Evolutionary conservation across 2,888 invertebrate genomes (phyloP).

Genomic region (Melieria crassipennis): DNA sequence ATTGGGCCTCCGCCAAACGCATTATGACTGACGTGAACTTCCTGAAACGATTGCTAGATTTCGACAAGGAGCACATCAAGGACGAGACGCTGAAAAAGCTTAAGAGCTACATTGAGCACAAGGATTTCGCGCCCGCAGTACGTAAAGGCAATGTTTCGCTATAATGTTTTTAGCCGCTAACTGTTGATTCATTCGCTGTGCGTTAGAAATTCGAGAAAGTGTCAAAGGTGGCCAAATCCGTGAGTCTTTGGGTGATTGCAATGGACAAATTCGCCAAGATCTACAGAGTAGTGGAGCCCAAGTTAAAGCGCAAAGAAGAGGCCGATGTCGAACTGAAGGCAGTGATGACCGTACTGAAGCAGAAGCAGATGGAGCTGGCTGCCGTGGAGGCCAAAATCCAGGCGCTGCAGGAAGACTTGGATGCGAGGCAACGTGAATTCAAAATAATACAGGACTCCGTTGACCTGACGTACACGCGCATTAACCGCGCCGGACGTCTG

Average conservation of each 20-base stretch:
- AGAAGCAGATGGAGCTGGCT: conserved; percentile 84
- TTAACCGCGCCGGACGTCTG: conserved; percentile 83
- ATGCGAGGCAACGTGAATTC: conserved; percentile 79
- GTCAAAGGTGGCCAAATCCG: conserved; percentile 87
- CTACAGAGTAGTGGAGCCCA: conserved; percentile 87
- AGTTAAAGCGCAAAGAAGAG: conserved; percentile 78
- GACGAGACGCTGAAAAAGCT: conserved; percentile 81
- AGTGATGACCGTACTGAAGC: conserved; percentile 79
- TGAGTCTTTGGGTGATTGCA: conserved; percentile 93
- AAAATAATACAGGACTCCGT: conserved; percentile 79
- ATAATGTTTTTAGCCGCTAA: background rate
- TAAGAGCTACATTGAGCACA: conserved; percentile 83
- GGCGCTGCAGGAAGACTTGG: conserved; percentile 69
- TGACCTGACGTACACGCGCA: conserved; percentile 78
- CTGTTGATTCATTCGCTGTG: conserved; percentile 2
- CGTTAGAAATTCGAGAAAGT: conserved; percentile 79
- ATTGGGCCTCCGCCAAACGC: conserved; percentile 86
- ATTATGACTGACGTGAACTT: conserved; percentile 86
- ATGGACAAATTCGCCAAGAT: conserved; percentile 90
- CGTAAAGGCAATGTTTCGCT: conserved; percentile 32
- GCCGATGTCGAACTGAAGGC: conserved; percentile 80
- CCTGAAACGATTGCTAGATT: conserved; percentile 82
- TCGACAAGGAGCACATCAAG: conserved; percentile 87
- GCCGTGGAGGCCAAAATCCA: conserved; percentile 79
- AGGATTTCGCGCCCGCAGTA: conserved; percentile 84